These are phyloP conservation scores for Spodoptera frugiperda DNA, from an alignment of 1,140 invertebrate genomes.

Conservation along the genomic window DNA sequence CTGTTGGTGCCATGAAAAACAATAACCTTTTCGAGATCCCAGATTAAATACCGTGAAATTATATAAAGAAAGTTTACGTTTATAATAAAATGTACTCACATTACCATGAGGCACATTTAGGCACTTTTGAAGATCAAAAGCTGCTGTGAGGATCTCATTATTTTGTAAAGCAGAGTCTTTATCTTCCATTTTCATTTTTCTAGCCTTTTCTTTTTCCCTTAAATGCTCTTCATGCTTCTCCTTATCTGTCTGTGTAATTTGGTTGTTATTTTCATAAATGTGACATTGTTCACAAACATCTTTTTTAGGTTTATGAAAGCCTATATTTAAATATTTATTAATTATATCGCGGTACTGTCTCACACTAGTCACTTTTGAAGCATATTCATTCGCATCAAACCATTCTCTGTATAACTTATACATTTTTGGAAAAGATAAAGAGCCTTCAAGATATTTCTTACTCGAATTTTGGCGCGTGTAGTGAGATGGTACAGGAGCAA, in stretches of 20 bases:
- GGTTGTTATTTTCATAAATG: constrained; percentile 55
- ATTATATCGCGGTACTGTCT: constrained; percentile 63
- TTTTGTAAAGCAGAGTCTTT: constrained; percentile 18
- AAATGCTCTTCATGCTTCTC: constrained; percentile 28
- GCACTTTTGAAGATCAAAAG: constrained; percentile 36
- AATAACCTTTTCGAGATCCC: constrained; percentile 48
- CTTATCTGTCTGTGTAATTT: constrained; percentile 21
- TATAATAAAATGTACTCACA: constrained; percentile 63
- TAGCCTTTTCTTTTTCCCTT: not conserved
- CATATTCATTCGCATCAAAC: constrained; percentile 49
- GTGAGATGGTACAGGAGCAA: constrained; percentile 55
- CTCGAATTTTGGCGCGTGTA: constrained; percentile 54
- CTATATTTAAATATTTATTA: constrained; percentile 62
- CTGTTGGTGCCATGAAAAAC: constrained; percentile 61
- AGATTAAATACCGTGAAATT: constrained; percentile 66
- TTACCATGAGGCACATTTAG: constrained; percentile 27
- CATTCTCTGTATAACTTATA: constrained; percentile 60
- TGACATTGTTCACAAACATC: constrained; percentile 66
- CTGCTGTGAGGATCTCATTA: constrained; percentile 9
- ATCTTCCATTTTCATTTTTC: constrained; percentile 24
- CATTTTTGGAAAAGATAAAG: constrained; percentile 56
- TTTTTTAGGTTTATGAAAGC: constrained; percentile 69
- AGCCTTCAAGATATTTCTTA: constrained; percentile 57
- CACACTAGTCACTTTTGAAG: constrained; percentile 43
- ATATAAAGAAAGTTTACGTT: constrained; percentile 59